phyloP scores from a whole-genome alignment of 64 coral and sea anemone genomes.

The Trachythela sp. region DNA sequence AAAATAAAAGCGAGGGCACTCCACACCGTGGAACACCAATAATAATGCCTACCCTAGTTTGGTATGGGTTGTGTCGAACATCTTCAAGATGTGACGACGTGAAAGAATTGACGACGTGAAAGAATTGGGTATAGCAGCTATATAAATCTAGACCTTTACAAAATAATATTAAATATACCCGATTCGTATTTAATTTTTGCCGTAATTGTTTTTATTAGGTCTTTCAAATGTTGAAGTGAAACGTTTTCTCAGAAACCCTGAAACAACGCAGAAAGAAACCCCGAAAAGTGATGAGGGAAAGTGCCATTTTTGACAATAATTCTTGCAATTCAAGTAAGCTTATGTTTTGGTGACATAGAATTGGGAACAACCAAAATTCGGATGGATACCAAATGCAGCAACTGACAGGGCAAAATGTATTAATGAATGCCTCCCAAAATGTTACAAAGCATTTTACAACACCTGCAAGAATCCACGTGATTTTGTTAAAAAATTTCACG shows the following conservation, averaged over 20 bases:
- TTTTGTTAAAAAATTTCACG: neutral
- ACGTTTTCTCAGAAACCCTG: neutral
- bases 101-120: neutral
- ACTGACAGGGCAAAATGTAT: too few relatives aligned
- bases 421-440: too few relatives aligned
- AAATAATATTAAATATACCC: neutral
- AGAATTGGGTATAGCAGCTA: neutral
- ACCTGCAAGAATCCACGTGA: neutral
- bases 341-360: too few relatives aligned
- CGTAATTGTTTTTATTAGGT: neutral
- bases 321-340: too few relatives aligned
- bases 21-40: too few relatives aligned
- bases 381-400: too few relatives aligned
- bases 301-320: too few relatives aligned
- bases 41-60: too few relatives aligned
- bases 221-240: constrained; percentile 5
- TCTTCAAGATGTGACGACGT: neutral
- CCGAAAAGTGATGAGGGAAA: too few relatives aligned
- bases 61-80: neutral
- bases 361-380: too few relatives aligned
- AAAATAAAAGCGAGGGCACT: too few relatives aligned
- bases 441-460: neutral
- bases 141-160: neutral
- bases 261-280: neutral
- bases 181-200: neutral